Conservation (phyloP, 1,140 invertebrate genomes). For the Parasteatoda tepidariorum region DNA sequence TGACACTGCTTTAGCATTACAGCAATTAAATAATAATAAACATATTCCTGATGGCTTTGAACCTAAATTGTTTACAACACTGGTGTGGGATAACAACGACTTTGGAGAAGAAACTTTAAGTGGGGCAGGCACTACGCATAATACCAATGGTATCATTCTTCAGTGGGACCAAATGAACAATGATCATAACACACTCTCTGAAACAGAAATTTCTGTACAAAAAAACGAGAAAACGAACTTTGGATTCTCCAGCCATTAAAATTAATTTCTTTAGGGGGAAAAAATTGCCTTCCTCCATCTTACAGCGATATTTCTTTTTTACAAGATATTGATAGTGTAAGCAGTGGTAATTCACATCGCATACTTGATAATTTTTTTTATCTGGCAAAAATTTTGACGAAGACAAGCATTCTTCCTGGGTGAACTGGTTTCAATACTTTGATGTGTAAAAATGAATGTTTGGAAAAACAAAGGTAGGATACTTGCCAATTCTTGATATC, state of each 20-base stretch:
- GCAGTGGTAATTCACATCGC: background rate
- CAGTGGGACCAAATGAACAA: background rate
- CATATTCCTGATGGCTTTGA: background rate
- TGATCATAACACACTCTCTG: background rate
- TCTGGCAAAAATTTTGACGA: background rate
- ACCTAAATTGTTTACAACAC: background rate
- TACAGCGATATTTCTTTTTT: background rate
- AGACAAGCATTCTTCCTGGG: background rate
- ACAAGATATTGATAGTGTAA: background rate
- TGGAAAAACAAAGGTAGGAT: background rate
- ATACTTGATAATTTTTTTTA: background rate
- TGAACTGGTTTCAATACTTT: background rate
- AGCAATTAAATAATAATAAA: background rate
- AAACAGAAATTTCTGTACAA: background rate
- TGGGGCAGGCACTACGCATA: background rate
- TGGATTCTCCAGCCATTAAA: background rate
- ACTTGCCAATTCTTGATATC: conserved; percentile 26
- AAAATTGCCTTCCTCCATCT: background rate
- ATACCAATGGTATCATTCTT: conserved; percentile 3
- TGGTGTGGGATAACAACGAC: conserved; percentile 6
- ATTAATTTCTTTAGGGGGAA: background rate
- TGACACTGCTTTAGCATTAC: background rate
- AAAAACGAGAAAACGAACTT: background rate
- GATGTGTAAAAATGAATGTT: background rate
- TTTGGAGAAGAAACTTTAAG: background rate